These are phyloP conservation scores for Rhimphoctona megacephalus DNA, from an alignment of 2,888 invertebrate genomes.

Conservation along the genomic window DNA sequence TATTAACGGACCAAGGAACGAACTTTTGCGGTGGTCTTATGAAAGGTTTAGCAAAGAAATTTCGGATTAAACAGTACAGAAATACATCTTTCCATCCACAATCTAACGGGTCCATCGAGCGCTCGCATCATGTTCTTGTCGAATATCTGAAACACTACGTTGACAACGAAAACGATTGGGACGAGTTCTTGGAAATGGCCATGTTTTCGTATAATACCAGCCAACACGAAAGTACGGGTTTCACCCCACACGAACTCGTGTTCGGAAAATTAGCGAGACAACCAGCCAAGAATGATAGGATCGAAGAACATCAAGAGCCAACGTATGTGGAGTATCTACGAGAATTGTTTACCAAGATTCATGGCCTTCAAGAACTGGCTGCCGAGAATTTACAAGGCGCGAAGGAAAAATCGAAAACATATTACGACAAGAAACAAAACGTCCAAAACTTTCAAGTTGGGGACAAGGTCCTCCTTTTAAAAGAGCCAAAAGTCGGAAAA, in stretches of 20 bases:
- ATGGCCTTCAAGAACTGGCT: conserved; percentile 17
- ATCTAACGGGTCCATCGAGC: conserved; percentile 61
- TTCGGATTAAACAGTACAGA: conserved; percentile 33
- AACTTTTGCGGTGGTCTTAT: conserved; percentile 59
- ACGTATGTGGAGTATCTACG: conserved; percentile 43
- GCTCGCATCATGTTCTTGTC: conserved; percentile 64
- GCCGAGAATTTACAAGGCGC: conserved; percentile 17
- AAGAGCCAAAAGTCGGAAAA: conserved; percentile 50
- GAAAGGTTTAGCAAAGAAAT: conserved; percentile 55
- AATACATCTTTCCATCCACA: conserved; percentile 62
- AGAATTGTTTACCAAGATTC: conserved; percentile 25
- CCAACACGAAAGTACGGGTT: conserved; percentile 62
- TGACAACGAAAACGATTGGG: conserved; percentile 47
- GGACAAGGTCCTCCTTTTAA: conserved; percentile 45
- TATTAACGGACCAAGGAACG: conserved; percentile 61
- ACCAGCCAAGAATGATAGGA: not conserved
- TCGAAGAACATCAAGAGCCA: conserved; percentile 22
- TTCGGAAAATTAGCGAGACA: conserved; percentile 52
- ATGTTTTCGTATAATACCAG: conserved; percentile 67
- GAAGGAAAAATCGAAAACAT: conserved; percentile 39
- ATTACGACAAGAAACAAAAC: conserved; percentile 43
- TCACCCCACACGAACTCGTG: conserved; percentile 65
- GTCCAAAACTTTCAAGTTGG: conserved; percentile 29
- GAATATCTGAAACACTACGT: conserved; percentile 68
- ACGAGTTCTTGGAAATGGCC: conserved; percentile 54